Evolutionary conservation across 2,888 invertebrate genomes (phyloP), one percentile per base, ranked within the genome.

Genomic region (Ctena decussata): DNA sequence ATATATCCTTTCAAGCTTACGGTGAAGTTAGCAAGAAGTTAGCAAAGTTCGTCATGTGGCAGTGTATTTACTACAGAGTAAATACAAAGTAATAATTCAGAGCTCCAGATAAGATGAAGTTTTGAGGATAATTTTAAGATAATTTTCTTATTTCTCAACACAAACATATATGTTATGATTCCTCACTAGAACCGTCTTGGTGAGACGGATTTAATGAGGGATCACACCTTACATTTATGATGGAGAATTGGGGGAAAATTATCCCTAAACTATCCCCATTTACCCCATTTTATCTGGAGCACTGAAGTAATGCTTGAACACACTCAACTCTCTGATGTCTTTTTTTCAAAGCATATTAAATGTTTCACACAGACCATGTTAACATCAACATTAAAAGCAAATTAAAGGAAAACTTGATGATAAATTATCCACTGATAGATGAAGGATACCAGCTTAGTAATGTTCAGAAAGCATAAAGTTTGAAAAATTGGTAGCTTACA

Each of bases 321-420:
- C 77, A 24, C 65, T 65, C 35, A 35, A n/a, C 35, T 44, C 30
- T 46, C 75, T 85, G 75, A 77, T 81, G 77, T 82, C 49, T 72
- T 82, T 75, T 82, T 82, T 82, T 72, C 79, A 85, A 85, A 82
- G 85, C 85, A 85, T 82, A 82, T 79, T 72, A 44, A 80, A 76
- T 84, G 82, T 80, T 79, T 74, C 74, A 76, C 65, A 76, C 76
- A 76, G 72, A 71, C 75, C 79, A 69, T 80, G 80, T 80, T 82
- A 74, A 80, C 77, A 76, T 37, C 41, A 72, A 86, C 86, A 86
- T 86, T 83, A 86, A 86, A 83, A 77, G 76, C 73, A 78, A 86
- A 77, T 86, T 83, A 86, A 80, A 86, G 80, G 30, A 86, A 65
- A 65, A 35, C 71, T 65, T 72, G 73, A 73, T 86, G 75, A 86